Base-by-base conservation (phyloP, 2,113 vertebrate species). In the Ctenodactylus gundi region DNA sequence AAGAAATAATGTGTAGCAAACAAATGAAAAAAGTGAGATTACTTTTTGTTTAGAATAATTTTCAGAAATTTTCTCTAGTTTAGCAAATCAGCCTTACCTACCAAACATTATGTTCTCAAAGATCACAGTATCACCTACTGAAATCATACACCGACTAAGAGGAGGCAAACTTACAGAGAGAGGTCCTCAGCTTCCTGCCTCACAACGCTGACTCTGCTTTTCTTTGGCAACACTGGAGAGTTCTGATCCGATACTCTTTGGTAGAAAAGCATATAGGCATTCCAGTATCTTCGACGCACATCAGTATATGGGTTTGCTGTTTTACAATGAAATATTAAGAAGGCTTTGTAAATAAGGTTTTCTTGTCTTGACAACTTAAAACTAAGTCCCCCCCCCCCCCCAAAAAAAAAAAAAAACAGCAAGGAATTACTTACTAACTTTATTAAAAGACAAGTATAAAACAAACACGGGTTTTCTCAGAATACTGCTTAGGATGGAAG, bases 231-330 rank as follows among this genome's bases (percentile, higher is more conserved):
- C 31, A 99, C 99, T 0, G 99, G 99, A 0, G 99, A 99, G 98
- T 99, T 99, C 95, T 99, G 99, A 94, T 99, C 99, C 0, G 99
- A 99, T 60, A 99, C 99, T 68, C 99, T 98, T 97, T 99, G 99
- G 97, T 99, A 99, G 96, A 99, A 99, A 78, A 99, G 98, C 99
- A 99, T 99, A 96, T 99, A 99, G 91, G 99, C 99, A 1, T 99
- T 99, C 99, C 99, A 99, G 98, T 99, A 99, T 51, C 99, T 98
- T 73, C 99, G 98, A 21, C 99, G 99, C 51, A 99, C 98, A 1
- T 99, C 99, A 9, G 99, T 99, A 96, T 99, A 99, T 0, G 99
- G 99, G 84, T 99, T 99, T 58, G 99, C 99, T 93, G 68, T 73
- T 99, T 97, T 20, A 49, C 80, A 85, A 97, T 7, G 82, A 94